phyloP scores from a whole-genome alignment of 2,797 vertebrate species.

The Delichon dasypus region DNA sequence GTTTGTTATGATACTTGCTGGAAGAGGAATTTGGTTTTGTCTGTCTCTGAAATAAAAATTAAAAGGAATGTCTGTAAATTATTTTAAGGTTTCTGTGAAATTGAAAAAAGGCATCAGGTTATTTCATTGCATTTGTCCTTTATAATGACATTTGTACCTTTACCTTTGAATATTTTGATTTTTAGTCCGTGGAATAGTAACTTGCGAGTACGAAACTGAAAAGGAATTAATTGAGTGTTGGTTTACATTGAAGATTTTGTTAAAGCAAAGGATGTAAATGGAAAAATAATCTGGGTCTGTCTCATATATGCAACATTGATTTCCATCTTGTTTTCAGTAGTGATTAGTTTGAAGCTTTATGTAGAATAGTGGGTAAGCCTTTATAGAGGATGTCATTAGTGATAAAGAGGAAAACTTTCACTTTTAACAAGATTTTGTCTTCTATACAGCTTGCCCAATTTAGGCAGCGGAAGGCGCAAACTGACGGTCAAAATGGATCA shows the following conservation, averaged over 20 bases:
- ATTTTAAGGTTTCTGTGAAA: not conserved
- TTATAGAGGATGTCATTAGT: slow-evolving; percentile 12
- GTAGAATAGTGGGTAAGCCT: not conserved
- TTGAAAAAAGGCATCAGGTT: not conserved
- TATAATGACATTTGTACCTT: not conserved
- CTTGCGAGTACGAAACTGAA: not conserved
- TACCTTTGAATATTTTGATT: not conserved
- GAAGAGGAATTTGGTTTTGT: not conserved
- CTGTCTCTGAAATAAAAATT: not conserved
- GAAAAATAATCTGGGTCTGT: not conserved
- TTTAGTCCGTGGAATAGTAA: not conserved
- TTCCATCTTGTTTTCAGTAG: not conserved
- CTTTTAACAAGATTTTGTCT: slow-evolving; percentile 53
- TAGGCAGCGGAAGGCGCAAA: slow-evolving; percentile 89
- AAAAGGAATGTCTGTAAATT: not conserved
- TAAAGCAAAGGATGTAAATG: not conserved
- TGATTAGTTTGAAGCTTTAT: slow-evolving; percentile 2
- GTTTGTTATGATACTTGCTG: not conserved
- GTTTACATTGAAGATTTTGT: not conserved
- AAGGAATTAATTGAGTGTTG: not conserved
- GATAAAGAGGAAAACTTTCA: slow-evolving; percentile 53
- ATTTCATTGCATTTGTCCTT: not conserved
- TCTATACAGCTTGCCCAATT: slow-evolving; percentile 89
- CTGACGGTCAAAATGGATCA: slow-evolving; percentile 82
- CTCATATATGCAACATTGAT: not conserved